Evolutionary conservation across 2,797 vertebrate genomes (phyloP), one percentile per base, ranked within the genome.

Genomic region (Sebastes flavidus): DNA sequence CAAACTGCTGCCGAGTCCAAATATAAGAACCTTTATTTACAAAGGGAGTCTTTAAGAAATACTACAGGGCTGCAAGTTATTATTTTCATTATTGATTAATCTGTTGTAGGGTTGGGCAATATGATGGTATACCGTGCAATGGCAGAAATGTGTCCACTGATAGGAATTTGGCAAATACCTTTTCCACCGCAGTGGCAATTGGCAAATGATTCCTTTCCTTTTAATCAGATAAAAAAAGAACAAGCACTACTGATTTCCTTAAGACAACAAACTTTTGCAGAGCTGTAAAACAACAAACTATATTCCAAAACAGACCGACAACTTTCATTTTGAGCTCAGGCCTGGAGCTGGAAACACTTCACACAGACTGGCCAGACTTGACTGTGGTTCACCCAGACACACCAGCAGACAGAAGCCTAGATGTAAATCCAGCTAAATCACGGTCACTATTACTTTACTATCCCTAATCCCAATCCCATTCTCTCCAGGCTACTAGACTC

Each of bases 381-480:
- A 56, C 22, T 38, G 30, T 24, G 80, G 59, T 70, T 82, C 24
- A 27, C 27, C n/a, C 69, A 56, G 22, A 75, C 61, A 54, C 25
- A 36, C 65, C 55, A 27, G 30, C 76, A 80, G 70, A 77, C 81
- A 70, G 46, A 29, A 61, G 24, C 34, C 66, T 5, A 20, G 25
- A 78, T 4, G 36, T 59, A 80, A 83, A 81, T 52, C 30, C 70
- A 65, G 34, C 58, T 75, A 71, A 83, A 63, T 83, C 77, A 63
- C 22, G 14, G 85, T 79, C 81, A 85, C 78, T 74, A 42, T 77
- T 85, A 77, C 67, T 87, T 80, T 71, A 80, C 67, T 72, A 75
- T 52, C 22, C 5, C 46, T 90, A 92, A 91, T 90, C 83, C 80
- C 77, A 83, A 83, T 88, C 72, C 24, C 65, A 79, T 73, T 84